Conservation (phyloP, 1,140 invertebrate species). For the Stegodyphus dumicola region DNA sequence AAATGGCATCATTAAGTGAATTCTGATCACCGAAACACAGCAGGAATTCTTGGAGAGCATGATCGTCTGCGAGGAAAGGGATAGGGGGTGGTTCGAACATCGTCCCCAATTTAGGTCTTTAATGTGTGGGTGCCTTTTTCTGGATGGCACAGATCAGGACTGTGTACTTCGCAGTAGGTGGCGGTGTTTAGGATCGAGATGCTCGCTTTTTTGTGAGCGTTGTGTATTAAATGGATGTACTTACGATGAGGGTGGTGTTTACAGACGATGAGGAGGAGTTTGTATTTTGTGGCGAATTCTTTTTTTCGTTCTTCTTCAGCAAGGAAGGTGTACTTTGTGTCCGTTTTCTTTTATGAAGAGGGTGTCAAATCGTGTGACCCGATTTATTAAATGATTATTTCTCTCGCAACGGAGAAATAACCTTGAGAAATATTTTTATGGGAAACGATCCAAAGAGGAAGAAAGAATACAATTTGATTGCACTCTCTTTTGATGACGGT, state of each 20-base stretch:
- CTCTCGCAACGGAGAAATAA: background rate
- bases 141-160: slow-evolving; percentile 26
- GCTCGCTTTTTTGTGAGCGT: slow-evolving; percentile 11
- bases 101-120: slow-evolving; percentile 53
- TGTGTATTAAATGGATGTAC: slow-evolving; percentile 32
- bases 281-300: background rate
- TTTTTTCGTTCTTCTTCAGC: slow-evolving; percentile 3
- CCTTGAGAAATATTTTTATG: too few species aligned
- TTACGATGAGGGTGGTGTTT: slow-evolving; percentile 41
- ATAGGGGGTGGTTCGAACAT: slow-evolving; percentile 4
- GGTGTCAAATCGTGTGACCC: slow-evolving; percentile 48
- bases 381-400: slow-evolving; percentile 57
- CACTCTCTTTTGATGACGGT: too few species aligned
- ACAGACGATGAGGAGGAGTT: slow-evolving; percentile 20
- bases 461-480: too few species aligned
- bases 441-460: too few species aligned
- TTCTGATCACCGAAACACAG: slow-evolving; percentile 54
- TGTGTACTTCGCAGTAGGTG: slow-evolving; percentile 17
- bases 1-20: slow-evolving; percentile 62
- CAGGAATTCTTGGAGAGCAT: slow-evolving; percentile 49
- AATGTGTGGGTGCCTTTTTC: slow-evolving; percentile 47
- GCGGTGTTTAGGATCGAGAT: slow-evolving; percentile 39
- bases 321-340: background rate
- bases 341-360: slow-evolving; percentile 42
- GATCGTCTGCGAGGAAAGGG: slow-evolving; percentile 11